Percentiles rank a stretch among this genome's conserved stretches.
phyloP scores from a whole-genome alignment of 2,113 vertebrate genomes.

The Otolemur garnettii region DNA sequence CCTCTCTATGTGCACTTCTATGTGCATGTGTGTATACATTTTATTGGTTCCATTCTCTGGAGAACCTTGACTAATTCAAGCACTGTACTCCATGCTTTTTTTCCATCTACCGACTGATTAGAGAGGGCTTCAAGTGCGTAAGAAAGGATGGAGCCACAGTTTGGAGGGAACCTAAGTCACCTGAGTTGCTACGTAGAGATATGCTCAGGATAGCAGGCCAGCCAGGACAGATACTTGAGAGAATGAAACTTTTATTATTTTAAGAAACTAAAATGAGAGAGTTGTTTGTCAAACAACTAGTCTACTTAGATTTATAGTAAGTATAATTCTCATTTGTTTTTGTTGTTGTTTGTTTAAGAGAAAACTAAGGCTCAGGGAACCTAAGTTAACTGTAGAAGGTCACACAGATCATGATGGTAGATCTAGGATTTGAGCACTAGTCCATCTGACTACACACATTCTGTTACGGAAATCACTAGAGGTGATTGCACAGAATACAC shows the following conservation, averaged over 20 bases:
- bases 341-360: background rate
- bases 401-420: background rate
- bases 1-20: no score
- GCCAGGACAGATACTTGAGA: background rate
- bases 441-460: background rate
- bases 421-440: background rate
- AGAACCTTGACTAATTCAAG: background rate
- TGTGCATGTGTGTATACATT: no score
- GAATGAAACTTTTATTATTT: background rate
- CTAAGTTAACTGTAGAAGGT: background rate
- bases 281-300: background rate
- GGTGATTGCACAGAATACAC: background rate
- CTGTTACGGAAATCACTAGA: background rate
- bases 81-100: background rate
- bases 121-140: background rate
- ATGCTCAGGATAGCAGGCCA: background rate
- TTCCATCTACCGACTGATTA: no score
- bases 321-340: background rate
- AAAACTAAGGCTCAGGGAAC: background rate
- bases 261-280: background rate
- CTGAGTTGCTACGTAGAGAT: background rate
- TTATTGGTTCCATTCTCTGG: background rate
- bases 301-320: background rate
- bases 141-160: background rate
- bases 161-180: background rate